phyloP scores from a whole-genome alignment of 2,888 invertebrate species.

The Folsomia manolachei region DNA sequence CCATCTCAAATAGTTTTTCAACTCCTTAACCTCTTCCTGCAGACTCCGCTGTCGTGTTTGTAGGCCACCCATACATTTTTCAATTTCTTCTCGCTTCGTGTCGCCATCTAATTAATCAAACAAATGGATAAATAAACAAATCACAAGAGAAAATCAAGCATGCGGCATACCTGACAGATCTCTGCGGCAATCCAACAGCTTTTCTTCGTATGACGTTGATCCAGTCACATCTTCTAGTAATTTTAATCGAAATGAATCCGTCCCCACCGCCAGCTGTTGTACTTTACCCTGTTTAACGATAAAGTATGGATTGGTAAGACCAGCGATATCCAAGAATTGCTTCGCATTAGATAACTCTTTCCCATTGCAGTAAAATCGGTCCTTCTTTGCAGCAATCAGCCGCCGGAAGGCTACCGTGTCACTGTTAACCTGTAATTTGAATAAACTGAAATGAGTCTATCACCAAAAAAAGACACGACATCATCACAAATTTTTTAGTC shows the following conservation, averaged over 20 bases:
- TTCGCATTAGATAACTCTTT: slow-evolving; percentile 30
- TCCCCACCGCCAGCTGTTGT: slow-evolving; percentile 27
- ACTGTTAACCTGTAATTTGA: slow-evolving; percentile 19
- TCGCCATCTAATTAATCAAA: slow-evolving; percentile 17
- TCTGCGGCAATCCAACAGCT: slow-evolving; percentile 18
- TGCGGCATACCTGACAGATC: slow-evolving; percentile 9
- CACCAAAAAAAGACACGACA: not conserved
- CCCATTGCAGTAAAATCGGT: slow-evolving; percentile 33
- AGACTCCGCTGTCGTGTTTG: slow-evolving; percentile 19
- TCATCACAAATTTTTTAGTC: not conserved
- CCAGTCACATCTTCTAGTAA: slow-evolving; percentile 37
- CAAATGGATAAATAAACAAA: not conserved
- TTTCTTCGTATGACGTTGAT: slow-evolving; percentile 25
- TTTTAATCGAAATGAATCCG: slow-evolving; percentile 31
- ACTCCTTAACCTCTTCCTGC: slow-evolving; percentile 21
- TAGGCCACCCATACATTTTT: slow-evolving; percentile 10
- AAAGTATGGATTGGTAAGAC: slow-evolving; percentile 43
- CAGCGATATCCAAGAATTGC: slow-evolving; percentile 37
- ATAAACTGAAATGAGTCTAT: not conserved
- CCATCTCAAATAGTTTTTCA: slow-evolving; percentile 23
- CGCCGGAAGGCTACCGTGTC: slow-evolving; percentile 34
- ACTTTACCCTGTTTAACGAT: slow-evolving; percentile 44
- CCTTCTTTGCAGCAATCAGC: slow-evolving; percentile 30
- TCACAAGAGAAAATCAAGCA: not conserved
- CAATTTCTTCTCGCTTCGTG: slow-evolving; percentile 15